phyloP scores from a whole-genome alignment of 2,888 invertebrate genomes.

The Brachypalpus laphriformis region DNA sequence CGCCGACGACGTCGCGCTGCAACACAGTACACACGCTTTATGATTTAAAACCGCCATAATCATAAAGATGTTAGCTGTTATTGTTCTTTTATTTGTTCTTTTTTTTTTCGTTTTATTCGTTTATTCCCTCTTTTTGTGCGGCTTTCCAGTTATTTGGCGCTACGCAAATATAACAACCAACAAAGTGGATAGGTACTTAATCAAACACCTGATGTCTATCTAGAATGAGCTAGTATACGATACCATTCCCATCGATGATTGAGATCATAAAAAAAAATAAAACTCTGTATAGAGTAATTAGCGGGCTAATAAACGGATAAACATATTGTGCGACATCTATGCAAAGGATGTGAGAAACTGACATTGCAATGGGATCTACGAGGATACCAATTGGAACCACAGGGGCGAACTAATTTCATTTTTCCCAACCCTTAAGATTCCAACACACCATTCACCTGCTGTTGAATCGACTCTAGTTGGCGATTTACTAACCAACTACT shows the following conservation, averaged over 20 bases:
- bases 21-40: conserved; percentile 60
- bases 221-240: background rate
- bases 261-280: conserved; percentile 39
- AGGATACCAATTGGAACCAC: conserved; percentile 12
- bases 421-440: conserved; percentile 30
- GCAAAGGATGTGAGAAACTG: background rate
- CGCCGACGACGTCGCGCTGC: conserved; percentile 22
- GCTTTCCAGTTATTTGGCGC: conserved; percentile 39
- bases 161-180: conserved; percentile 58
- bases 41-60: conserved; percentile 74
- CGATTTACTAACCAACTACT: conserved; percentile 32
- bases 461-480: conserved; percentile 29
- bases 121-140: conserved; percentile 16
- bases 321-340: conserved; percentile 4
- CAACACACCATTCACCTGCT: conserved; percentile 54
- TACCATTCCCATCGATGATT: conserved; percentile 11
- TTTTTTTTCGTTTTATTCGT: conserved; percentile 23
- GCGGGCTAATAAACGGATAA: conserved; percentile 45
- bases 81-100: conserved; percentile 51
- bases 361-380: background rate
- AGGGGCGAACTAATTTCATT: background rate
- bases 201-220: conserved; percentile 59
- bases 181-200: conserved; percentile 53
- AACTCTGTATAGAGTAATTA: conserved; percentile 47
- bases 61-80: conserved; percentile 71